These are phyloP conservation scores for Prosapia bicincta DNA, from an alignment of 2,888 invertebrate genomes.

Conservation along the genomic window DNA sequence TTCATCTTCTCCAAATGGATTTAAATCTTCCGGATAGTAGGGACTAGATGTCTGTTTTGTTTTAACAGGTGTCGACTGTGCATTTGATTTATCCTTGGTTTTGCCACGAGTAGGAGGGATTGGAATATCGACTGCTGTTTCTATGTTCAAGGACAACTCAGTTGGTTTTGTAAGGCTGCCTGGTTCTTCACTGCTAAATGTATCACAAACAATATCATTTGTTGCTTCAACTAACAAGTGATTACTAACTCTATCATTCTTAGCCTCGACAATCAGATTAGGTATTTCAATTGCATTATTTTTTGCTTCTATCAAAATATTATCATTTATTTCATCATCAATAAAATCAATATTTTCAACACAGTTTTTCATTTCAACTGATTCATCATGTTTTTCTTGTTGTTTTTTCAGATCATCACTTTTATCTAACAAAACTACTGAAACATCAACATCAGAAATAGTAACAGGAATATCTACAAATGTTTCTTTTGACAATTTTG, in stretches of 20 bases:
- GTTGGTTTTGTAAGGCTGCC: not conserved
- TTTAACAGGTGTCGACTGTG: not conserved
- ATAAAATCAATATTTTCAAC: constrained; percentile 30
- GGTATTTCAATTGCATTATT: constrained; percentile 16
- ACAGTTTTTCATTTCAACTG: not conserved
- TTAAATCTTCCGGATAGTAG: constrained; percentile 72
- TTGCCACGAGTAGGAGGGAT: not conserved
- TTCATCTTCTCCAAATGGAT: constrained; percentile 67
- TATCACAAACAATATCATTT: constrained; percentile 43
- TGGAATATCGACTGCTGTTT: not conserved
- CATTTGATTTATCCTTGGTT: not conserved
- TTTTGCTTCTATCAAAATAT: constrained; percentile 15
- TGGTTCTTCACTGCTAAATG: constrained; percentile 39
- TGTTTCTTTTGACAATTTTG: not conserved
- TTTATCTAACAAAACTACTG: not conserved
- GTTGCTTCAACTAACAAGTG: constrained; percentile 1
- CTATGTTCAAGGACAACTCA: not conserved
- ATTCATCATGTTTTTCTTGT: not conserved
- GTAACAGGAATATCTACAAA: not conserved
- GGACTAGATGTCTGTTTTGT: constrained; percentile 7
- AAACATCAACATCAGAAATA: not conserved
- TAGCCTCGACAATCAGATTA: constrained; percentile 6
- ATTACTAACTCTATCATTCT: constrained; percentile 12
- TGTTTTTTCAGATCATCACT: not conserved
- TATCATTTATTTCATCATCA: constrained; percentile 24